Evolutionary conservation across 2,888 invertebrate species (phyloP).

Genomic region (Pristionchus exspectatus): DNA sequence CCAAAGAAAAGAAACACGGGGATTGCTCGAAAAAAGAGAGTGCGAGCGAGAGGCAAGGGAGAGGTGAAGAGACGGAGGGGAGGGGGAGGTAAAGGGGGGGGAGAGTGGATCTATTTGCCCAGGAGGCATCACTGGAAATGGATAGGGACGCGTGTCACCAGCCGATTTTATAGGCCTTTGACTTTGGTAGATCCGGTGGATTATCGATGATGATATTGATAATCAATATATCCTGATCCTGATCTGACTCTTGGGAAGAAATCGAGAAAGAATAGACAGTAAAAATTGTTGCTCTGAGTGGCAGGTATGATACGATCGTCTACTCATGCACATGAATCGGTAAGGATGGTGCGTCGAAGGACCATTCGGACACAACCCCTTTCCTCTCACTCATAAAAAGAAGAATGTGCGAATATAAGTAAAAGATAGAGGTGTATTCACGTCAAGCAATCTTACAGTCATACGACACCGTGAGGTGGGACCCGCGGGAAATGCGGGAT

Average conservation of each 20-base stretch:
- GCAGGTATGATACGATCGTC: too few relatives aligned
- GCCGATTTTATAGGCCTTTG: background rate
- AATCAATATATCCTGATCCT: too few relatives aligned
- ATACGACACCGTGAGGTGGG: too few relatives aligned
- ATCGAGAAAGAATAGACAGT: too few relatives aligned
- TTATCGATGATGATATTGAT: too few relatives aligned
- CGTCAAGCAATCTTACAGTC: too few relatives aligned
- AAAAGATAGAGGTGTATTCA: too few relatives aligned
- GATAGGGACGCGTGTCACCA: background rate
- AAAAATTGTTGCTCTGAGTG: too few relatives aligned
- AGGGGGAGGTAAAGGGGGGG: background rate
- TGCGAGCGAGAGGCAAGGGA: background rate
- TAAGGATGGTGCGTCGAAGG: background rate
- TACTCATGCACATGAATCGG: background rate
- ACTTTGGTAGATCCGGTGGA: background rate
- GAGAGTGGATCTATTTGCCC: conserved; percentile 31
- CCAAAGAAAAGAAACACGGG: conserved; percentile 39
- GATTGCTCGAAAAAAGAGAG: conserved; percentile 14
- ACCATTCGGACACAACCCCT: too few relatives aligned
- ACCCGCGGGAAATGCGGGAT: too few relatives aligned
- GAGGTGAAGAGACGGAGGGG: background rate
- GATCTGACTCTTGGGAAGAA: background rate
- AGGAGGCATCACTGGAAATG: conserved; percentile 30
- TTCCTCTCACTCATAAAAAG: too few relatives aligned
- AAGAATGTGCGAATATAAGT: too few relatives aligned